Evolutionary conservation across 2,113 vertebrate species (phyloP), one percentile per base, ranked within the genome.

Genomic region (Nothobranchius kuhntae): DNA sequence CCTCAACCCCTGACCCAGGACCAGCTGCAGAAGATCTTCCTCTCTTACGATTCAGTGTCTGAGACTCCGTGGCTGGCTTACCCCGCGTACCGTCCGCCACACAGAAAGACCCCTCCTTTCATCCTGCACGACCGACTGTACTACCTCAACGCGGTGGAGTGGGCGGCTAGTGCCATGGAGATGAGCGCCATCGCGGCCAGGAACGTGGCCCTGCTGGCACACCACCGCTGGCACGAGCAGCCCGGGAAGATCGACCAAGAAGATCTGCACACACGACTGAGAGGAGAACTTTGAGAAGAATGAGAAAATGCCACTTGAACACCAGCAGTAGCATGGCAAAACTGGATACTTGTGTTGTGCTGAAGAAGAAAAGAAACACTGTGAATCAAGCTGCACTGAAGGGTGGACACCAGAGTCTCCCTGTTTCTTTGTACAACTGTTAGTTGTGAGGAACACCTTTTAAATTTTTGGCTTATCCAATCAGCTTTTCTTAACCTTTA

Each of bases 91-190:
- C 81, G 74, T 38, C 82, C 87, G 0, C 89, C 94, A 0, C 93
- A 92, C 0, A 89, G 95, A 1, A 89, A 65, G 40, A 86, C 89
- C 0, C 95, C 96, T 0, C 93, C 96, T 1, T 70, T 98, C 58
- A n/a, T 96, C 59, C 92, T 99, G 50, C 95, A 96, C 0, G 79
- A 95, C n/a, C 84, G 73, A 0, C 72, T 98, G 4, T 99, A 98
- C 89, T 96, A 98, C 86, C 73, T 98, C 78, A 98, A 78, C 0
- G 87, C 94, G 14, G 86, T 97, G 1, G 98, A 98, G 89, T 93
- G 91, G 70, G 94, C 90, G 0, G 96, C 96, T 0, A 97, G 96
- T 0, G 93, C 95, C 84, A 94, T 98, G 95, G 98, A 99, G 84
- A 95, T 98, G 94, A 96, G 94, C 0, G 93, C 94, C 57, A 90